Base-by-base conservation (phyloP, 2,888 invertebrate genomes). In the Thymelicus sylvestris region DNA sequence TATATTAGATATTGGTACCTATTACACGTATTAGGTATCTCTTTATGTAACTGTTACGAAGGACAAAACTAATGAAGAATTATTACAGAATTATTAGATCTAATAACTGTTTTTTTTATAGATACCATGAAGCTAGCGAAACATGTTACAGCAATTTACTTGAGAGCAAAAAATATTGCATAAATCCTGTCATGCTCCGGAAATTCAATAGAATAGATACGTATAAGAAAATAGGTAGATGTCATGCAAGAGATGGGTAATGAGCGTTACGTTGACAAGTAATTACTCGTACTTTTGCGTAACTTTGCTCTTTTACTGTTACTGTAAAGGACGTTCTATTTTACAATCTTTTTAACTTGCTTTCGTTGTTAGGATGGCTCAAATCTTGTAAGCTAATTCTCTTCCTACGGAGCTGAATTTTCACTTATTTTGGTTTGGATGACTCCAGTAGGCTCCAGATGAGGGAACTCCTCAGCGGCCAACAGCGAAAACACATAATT, bases 261-360 rank as follows among this genome's bases (percentile, higher is more conserved):
- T 41, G 15, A 60, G 41, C 41, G 41, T 60, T 60, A 8, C 60
- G 15, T 41, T 60, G 60, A 60, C 60, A 60, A 41, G 39, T 6
- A 60, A 60, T 60, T 59, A 57, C 52, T 52, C 52, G 19, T 38
- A 59, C 8, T 13, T 60, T 60, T 60, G 41, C 41, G 60, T 41
- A 60, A 57, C 8, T 8, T 55, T 57, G 57, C 31, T 55, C 10
- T 31, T 7, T 57, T 57, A 38, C 38, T 13, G 19, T 19, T 19
- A 19, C 19, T 2, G 2, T 19, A 19, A 19, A 19, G 19, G 19
- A 19, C 19, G 19, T 19, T 19, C 19, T 19, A 19, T 19, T 19
- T 19, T 19, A 19, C 19, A 19, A 19, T 19, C 19, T 19, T 19
- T 19, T 19, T 19, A 19, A 19, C 1, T 19, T 19, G 19, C 31